Evolutionary conservation across 2,113 vertebrate genomes (phyloP), one percentile per base, ranked within the genome.

Genomic region (Pholis gunnellus): DNA sequence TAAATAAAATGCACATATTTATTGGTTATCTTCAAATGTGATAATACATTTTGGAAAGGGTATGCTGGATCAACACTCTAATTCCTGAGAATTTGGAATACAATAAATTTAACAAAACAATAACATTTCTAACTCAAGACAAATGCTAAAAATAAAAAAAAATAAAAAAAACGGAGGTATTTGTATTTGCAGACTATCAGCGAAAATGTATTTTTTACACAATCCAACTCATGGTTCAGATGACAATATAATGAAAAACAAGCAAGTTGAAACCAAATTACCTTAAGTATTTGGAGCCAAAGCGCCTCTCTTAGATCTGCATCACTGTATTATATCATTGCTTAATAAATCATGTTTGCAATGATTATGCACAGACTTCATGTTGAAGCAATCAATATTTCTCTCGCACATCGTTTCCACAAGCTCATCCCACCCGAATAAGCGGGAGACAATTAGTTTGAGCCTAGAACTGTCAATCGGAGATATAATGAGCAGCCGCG

Each of bases 401-500:
- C 60, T 50, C 34, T 54, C 25, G 63, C 76, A 86, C 80, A 71
- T 93, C 82, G 90, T 91, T 93, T 95, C 87, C 91, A 94, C 84
- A 89, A 92, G 87, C 86, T 94, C 84, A 93, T 89, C 86, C 85
- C 89, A 91, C 78, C 83, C 75, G 86, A 93, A 85, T 69, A 84
- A 40, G 66, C 56, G 65, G 68, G 67, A 80, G 71, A 81, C 85
- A 94, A 92, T 94, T 95, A 95, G 73, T 83, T 77, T 73, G 88
- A 93, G 84, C 83, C 82, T 52, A 89, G 82, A 92, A 89, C 89
- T 93, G 94, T 94, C 94, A 94, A 20, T 87, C 71, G 70, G 46
- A 31, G 78, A 61, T 77, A 84, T 95, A 94, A 95, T 93, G 93
- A 95, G 92, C 68, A 80, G 79, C 59, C n/a, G 27, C 48, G 42